Percentiles rank a stretch among this genome's conserved stretches.
These are phyloP conservation scores for Chrysopa pallens DNA, from an alignment of 1,140 invertebrate species.

Conservation along the genomic window DNA sequence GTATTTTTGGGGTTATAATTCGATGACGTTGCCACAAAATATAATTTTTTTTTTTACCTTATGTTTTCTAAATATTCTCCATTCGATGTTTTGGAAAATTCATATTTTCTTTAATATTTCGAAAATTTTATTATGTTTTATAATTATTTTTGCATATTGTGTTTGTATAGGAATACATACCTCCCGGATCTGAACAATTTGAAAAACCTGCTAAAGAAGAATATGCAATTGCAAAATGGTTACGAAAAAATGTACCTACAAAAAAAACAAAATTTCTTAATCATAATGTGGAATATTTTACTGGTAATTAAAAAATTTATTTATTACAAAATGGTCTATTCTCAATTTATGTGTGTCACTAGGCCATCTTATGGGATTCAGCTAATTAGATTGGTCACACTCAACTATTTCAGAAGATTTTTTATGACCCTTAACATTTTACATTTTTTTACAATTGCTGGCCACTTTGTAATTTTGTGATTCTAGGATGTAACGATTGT, in stretches of 20 bases:
- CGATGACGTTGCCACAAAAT: conserved; percentile 4
- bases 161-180: conserved; percentile 34
- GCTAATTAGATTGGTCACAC: no score
- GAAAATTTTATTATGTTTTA: no score
- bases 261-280: conserved; percentile 92
- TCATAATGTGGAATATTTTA: conserved; percentile 94
- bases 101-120: no score
- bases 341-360: neutral
- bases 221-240: conserved; percentile 83
- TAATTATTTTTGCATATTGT: conserved; percentile 5
- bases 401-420: neutral
- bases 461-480: no score
- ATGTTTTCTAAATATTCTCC: no score
- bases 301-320: conserved; percentile 35
- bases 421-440: no score
- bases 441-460: no score
- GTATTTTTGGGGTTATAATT: conserved; percentile 1
- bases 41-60: no score
- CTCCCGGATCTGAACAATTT: conserved; percentile 26
- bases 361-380: no score
- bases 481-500: no score
- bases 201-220: conserved; percentile 80
- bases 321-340: neutral
- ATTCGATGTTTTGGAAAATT: no score
- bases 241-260: conserved; percentile 78